Evolutionary conservation across 2,797 vertebrate genomes (phyloP).

Genomic region (Sus cebifrons): DNA sequence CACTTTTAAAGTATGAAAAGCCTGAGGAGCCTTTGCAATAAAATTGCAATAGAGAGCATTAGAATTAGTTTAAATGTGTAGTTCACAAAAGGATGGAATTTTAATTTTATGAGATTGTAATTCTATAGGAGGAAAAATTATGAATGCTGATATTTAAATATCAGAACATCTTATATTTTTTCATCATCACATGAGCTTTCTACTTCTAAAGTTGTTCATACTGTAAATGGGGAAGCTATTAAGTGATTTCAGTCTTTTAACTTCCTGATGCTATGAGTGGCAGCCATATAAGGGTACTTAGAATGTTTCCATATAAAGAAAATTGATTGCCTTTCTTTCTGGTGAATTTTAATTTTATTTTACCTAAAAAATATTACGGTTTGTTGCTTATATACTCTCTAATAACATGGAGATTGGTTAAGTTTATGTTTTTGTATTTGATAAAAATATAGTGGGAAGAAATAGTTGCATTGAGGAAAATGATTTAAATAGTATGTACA

Average conservation of each 20-base stretch:
- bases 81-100: conserved; percentile 11
- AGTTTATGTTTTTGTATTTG: neutral
- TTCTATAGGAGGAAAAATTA: conserved; percentile 7
- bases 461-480: conserved; percentile 17
- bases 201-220: neutral
- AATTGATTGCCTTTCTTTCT: neutral
- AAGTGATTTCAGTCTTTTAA: neutral
- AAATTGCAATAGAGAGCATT: neutral
- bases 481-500: neutral
- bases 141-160: neutral
- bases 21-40: conserved; percentile 19
- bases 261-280: neutral
- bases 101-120: conserved; percentile 34
- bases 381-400: fast-evolving
- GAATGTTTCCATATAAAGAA: neutral
- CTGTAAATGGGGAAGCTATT: neutral
- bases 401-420: neutral
- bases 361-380: neutral
- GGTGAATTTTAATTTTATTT: neutral
- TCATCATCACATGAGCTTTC: neutral
- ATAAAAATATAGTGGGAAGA: neutral
- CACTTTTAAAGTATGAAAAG: conserved; percentile 14
- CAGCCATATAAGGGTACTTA: neutral
- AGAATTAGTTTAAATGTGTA: conserved; percentile 39
- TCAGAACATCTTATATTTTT: neutral